phyloP scores from a whole-genome alignment of 2,113 vertebrate genomes.

The Todiramphus saurophagus region DNA sequence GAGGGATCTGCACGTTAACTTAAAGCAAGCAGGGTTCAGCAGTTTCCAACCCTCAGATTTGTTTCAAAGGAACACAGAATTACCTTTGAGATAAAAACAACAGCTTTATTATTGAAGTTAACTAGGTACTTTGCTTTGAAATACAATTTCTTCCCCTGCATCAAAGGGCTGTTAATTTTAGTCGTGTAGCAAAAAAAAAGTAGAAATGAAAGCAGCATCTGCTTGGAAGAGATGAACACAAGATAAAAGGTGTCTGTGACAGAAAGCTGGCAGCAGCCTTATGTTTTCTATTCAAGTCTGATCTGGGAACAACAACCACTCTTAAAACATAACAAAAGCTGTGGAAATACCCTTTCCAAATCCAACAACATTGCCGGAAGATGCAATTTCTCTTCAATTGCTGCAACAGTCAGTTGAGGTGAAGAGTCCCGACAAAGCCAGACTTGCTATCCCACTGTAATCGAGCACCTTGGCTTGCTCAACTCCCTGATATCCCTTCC shows the following conservation, averaged over 20 bases:
- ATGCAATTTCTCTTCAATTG: background rate
- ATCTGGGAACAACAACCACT: slow-evolving; percentile 31
- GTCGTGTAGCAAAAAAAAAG: background rate
- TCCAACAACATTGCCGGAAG: slow-evolving; percentile 10
- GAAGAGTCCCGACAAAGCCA: background rate
- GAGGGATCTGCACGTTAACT: background rate
- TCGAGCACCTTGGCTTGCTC: background rate
- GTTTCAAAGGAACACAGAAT: slow-evolving; percentile 23
- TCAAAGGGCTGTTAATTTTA: slow-evolving; percentile 46
- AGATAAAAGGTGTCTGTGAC: slow-evolving; percentile 63
- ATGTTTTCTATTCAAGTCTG: slow-evolving; percentile 33
- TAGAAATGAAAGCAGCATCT: slow-evolving; percentile 55
- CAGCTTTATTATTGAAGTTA: slow-evolving; percentile 16
- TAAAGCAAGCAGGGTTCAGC: background rate
- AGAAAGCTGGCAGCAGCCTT: slow-evolving; percentile 49
- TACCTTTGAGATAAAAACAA: background rate
- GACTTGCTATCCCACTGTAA: background rate
- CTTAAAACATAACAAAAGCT: slow-evolving; percentile 47
- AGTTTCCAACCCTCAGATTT: background rate
- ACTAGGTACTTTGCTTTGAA: slow-evolving; percentile 44
- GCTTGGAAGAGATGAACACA: slow-evolving; percentile 42
- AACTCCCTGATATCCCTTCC: background rate
- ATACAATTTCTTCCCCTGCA: background rate
- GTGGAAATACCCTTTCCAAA: slow-evolving; percentile 58
- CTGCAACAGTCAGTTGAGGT: background rate